Base-by-base conservation (phyloP, 2,888 invertebrate species). In the Eupeodes luniger region DNA sequence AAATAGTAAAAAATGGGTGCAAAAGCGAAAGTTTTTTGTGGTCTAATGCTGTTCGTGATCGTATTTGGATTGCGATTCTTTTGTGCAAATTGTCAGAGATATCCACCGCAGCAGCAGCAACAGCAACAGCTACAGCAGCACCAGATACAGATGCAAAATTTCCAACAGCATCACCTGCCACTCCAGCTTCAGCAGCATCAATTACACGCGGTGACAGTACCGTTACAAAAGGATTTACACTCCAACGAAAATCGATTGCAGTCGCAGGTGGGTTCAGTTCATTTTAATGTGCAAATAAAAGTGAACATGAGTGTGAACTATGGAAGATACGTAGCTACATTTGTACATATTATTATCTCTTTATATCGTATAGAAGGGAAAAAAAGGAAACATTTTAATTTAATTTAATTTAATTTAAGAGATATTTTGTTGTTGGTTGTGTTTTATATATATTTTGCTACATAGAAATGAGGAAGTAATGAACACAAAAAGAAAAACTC, bases 51-150 rank as follows among this genome's bases (percentile, higher is more conserved):
- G 47, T 90, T 90, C 70, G 61, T 89, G 59, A 86, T 90, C 62
- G 88, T 90, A 76, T 90, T 90, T 76, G 89, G 90, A 34, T 81
- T 90, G 77, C 72, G 86, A 86, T 86, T 90, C 88, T 80, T 89
- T 51, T 90, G 90, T 77, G 89, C 86, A 34, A 90, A 84, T 84
- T 90, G 90, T 79, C 90, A 90, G 87, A 85, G 80, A 44, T 87
- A 81, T 61, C 84, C 81, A 36, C 51, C 75, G 12, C 75, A 75
- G n/a, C 72, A 70, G 27, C 87, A 83, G 64, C 77, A 87, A 34
- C 80, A 61, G 55, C 84, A 81, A 57, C 85, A 85, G 53, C 47
- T 72, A 53, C 70, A 81, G 62, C 85, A 85, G 53, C 47, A 80
- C 53, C 70, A 66, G 49, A 51, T 69, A 59, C 86, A 87, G 61